Base-by-base conservation (phyloP, 2,113 vertebrate species). In the Pterocles gutturalis region DNA sequence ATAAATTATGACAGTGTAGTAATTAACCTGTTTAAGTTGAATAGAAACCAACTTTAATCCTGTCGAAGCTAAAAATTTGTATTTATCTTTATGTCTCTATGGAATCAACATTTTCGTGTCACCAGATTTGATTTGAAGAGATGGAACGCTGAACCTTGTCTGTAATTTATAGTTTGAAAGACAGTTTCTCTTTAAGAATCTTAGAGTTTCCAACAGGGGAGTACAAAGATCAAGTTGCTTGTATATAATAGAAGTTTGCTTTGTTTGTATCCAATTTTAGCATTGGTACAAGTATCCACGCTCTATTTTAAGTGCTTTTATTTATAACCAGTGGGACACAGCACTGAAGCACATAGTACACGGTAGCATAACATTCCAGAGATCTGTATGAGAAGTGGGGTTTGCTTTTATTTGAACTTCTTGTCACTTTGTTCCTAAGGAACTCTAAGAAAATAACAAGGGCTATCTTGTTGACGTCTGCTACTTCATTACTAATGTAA, bases 221-320 rank as follows among this genome's bases (percentile, higher is more conserved):
- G 5, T 73, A 57, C 20, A 53, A 72, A 28, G 38, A 61, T 82
- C 17, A 46, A 54, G 20, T 77, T 28, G 9, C 21, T 93, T 77
- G 29, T 75, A 17, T 89, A 8, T 64, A 71, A 43, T 7, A 90
- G 51, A 86, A 67, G 17, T 89, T 92, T 86, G 20, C 60, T 81
- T 94, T 88, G 28, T 92, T 96, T 94, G 34, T 89, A 43, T 81
- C 34, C 33, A 41, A 16, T 93, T 92, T 71, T 92, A 94, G 60
- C 53, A 36, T 36, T 71, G 19, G 48, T 90, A 92, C 79, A 83
- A 87, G 48, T 67, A 84, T 86, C 64, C 61, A 33, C 1, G 11
- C 4, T 88, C 76, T 96, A 84, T 92, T 90, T 96, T 87, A 75
- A 89, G 93, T 57, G 33, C 5, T 81, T 89, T 89, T 93, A 94